Evolutionary conservation across 2,113 vertebrate species (phyloP).

Genomic region (Seriola quinqueradiata): DNA sequence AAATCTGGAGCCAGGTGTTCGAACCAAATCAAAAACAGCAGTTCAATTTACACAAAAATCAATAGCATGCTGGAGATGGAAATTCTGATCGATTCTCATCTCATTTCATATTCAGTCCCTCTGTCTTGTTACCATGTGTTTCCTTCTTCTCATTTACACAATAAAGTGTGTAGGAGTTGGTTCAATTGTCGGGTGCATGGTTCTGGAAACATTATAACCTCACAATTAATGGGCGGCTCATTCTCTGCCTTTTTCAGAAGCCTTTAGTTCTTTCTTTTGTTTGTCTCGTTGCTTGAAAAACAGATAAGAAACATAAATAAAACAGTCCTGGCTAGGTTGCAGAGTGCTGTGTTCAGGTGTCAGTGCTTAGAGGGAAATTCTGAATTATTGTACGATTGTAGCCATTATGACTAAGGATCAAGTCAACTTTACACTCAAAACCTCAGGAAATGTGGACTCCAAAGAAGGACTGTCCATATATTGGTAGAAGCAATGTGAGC

Average conservation of each 20-base stretch:
- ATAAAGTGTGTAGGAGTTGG: neutral
- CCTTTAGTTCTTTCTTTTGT: neutral
- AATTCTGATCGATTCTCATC: constrained; percentile 51
- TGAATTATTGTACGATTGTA: neutral
- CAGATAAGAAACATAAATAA: neutral
- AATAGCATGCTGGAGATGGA: constrained; percentile 43
- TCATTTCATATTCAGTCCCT: constrained; percentile 34
- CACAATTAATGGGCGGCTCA: neutral
- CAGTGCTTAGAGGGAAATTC: neutral
- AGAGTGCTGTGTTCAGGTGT: neutral
- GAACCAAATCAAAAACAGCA: constrained; percentile 23
- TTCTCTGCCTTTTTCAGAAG: neutral
- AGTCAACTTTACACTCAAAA: too few species aligned
- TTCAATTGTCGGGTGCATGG: neutral
- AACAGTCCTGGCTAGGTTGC: neutral
- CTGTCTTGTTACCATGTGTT: constrained; percentile 4
- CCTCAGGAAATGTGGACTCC: too few species aligned
- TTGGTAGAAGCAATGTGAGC: neutral
- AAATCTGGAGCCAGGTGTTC: constrained; percentile 36
- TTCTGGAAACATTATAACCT: neutral
- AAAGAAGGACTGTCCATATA: too few species aligned
- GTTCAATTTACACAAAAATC: constrained; percentile 59
- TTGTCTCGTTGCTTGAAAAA: neutral
- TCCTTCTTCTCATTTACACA: constrained; percentile 8
- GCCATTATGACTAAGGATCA: too few species aligned